phyloP scores from a whole-genome alignment of 2,888 invertebrate genomes.

The Sinelater perroti region DNA sequence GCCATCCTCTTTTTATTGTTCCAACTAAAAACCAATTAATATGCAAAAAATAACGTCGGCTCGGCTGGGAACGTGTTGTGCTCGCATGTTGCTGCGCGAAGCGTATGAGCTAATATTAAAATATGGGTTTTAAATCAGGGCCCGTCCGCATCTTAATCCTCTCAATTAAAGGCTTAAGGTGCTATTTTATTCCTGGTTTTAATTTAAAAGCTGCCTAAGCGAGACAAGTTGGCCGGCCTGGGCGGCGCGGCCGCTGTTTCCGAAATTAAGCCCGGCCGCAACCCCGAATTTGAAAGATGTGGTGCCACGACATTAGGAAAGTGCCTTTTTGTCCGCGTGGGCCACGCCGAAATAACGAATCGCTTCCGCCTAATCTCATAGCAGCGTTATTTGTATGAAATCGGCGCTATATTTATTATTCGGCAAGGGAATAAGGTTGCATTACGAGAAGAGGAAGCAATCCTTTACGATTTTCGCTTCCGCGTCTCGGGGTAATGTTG shows the following conservation, averaged over 20 bases:
- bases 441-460: slow-evolving; percentile 36
- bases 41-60: slow-evolving; percentile 26
- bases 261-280: slow-evolving; percentile 16
- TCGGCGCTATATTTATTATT: slow-evolving; percentile 41
- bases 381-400: slow-evolving; percentile 45
- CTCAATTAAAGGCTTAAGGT: slow-evolving; percentile 23
- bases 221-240: slow-evolving; percentile 17
- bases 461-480: slow-evolving; percentile 38
- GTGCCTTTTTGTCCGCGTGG: slow-evolving; percentile 9
- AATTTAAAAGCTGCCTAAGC: slow-evolving; percentile 27
- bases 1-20: slow-evolving; percentile 26
- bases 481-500: slow-evolving; percentile 34
- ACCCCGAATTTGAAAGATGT: background rate
- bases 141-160: slow-evolving; percentile 20
- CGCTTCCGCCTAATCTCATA: slow-evolving; percentile 45
- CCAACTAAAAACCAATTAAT: slow-evolving; percentile 34
- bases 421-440: slow-evolving; percentile 36
- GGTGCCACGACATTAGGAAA: slow-evolving; percentile 4
- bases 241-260: slow-evolving; percentile 17
- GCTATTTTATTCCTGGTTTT: slow-evolving; percentile 29
- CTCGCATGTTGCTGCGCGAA: background rate
- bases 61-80: slow-evolving; percentile 9
- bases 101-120: slow-evolving; percentile 20
- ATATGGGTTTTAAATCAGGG: slow-evolving; percentile 22
- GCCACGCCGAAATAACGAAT: slow-evolving; percentile 32